Percentiles rank a stretch among this genome's conserved stretches.
phyloP scores from a whole-genome alignment of 2,888 invertebrate genomes.

The Frankliniella intonsa region DNA sequence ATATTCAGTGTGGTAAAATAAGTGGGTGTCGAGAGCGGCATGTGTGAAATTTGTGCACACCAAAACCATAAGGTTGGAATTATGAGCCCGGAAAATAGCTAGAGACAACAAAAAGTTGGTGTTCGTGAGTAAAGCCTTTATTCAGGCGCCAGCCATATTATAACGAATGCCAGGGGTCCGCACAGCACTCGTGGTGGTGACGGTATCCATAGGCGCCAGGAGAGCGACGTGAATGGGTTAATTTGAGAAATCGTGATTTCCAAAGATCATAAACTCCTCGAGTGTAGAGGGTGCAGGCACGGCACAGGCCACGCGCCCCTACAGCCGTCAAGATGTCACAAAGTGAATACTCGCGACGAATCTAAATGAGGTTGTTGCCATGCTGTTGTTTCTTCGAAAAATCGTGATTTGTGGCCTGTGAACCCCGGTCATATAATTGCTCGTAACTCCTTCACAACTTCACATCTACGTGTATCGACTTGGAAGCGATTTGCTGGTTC shows the following conservation, averaged over 20 bases:
- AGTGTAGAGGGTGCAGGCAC: background rate
- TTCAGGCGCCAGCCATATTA: too few relatives aligned
- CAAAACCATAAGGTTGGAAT: too few relatives aligned
- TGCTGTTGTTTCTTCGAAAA: constrained; percentile 1
- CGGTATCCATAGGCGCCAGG: background rate
- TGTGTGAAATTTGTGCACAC: too few relatives aligned
- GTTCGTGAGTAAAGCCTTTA: background rate
- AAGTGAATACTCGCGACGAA: background rate
- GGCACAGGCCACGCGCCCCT: background rate
- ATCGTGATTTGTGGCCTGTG: background rate
- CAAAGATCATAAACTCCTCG: background rate
- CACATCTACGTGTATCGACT: background rate
- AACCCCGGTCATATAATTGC: background rate
- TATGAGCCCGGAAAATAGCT: too few relatives aligned
- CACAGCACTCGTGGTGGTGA: too few relatives aligned
- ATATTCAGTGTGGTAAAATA: too few relatives aligned
- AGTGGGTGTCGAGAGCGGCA: too few relatives aligned
- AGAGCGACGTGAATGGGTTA: background rate
- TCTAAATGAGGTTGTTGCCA: constrained; percentile 6
- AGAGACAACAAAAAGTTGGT: too few relatives aligned
- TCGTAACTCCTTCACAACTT: background rate
- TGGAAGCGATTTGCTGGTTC: background rate
- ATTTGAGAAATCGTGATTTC: constrained; percentile 8
- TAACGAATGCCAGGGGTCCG: too few relatives aligned
- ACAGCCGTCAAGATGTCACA: background rate